phyloP scores from a whole-genome alignment of 2,797 vertebrate genomes.

The Spondyliosoma cantharus region DNA sequence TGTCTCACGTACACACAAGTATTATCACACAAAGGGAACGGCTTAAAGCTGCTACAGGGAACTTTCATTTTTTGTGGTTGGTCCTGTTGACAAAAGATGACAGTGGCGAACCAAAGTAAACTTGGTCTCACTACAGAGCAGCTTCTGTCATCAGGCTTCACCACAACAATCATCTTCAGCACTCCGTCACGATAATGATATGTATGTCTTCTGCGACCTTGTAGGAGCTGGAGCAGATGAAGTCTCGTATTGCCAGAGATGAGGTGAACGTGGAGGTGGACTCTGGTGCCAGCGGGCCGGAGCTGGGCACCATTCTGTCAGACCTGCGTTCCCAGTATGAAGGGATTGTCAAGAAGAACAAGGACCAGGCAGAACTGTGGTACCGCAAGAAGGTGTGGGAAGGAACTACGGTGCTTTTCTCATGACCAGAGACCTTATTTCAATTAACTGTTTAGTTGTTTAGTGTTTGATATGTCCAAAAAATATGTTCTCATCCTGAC shows the following conservation, averaged over 20 bases:
- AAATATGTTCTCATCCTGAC: background rate
- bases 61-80: too few relatives aligned
- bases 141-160: too few relatives aligned
- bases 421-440: too few relatives aligned
- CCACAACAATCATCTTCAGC: too few relatives aligned
- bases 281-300: conserved; percentile 79
- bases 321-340: conserved; percentile 87
- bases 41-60: too few relatives aligned
- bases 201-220: background rate
- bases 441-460: background rate
- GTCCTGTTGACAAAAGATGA: too few relatives aligned
- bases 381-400: conserved; percentile 84
- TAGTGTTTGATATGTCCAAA: background rate
- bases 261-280: conserved; percentile 88
- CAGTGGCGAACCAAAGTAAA: too few relatives aligned
- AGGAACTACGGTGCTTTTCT: background rate
- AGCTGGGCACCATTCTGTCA: conserved; percentile 83
- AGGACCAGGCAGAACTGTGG: conserved; percentile 86
- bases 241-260: conserved; percentile 82
- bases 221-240: conserved; percentile 86
- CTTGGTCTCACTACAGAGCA: too few relatives aligned
- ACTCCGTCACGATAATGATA: too few relatives aligned
- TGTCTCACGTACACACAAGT: background rate
- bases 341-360: conserved; percentile 86
- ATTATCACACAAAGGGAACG: background rate